Conservation (phyloP, 2,888 invertebrate species). For the Ptilodon capucinus region DNA sequence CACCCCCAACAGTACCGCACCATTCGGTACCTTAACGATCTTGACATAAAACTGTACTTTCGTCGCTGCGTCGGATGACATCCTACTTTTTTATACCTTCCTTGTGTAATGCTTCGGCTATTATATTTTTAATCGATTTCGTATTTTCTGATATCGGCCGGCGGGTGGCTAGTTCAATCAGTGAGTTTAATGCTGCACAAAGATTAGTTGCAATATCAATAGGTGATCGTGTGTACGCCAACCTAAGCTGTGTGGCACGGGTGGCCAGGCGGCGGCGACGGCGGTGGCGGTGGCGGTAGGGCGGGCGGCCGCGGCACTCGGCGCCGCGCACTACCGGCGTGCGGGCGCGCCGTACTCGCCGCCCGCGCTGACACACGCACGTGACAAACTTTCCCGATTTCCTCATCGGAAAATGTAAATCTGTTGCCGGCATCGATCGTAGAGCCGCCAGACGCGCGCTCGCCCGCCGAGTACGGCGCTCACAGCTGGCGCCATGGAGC, state of each 20-base stretch:
- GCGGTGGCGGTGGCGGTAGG: constrained; percentile 54
- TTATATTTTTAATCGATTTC: constrained; percentile 46
- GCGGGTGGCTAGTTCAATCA: not conserved
- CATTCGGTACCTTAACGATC: constrained; percentile 71
- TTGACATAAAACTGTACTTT: constrained; percentile 65
- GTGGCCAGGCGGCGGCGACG: constrained; percentile 39
- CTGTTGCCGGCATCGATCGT: constrained; percentile 80
- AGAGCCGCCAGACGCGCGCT: constrained; percentile 66
- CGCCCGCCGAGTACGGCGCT: constrained; percentile 64
- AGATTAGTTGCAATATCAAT: constrained; percentile 41
- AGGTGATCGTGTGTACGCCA: constrained; percentile 56
- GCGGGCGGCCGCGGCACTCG: constrained; percentile 81
- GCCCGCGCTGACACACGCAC: constrained; percentile 64
- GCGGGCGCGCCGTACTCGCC: constrained; percentile 76
- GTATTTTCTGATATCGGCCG: constrained; percentile 1
- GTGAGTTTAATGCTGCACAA: constrained; percentile 6
- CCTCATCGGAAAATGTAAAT: constrained; percentile 80
- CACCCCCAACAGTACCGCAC: constrained; percentile 72
- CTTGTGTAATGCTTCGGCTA: constrained; percentile 36
- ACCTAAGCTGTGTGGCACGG: constrained; percentile 37
- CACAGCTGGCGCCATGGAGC: constrained; percentile 76
- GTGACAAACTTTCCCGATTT: constrained; percentile 81
- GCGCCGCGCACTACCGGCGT: constrained; percentile 77
- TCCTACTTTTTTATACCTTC: constrained; percentile 34
- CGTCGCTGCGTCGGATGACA: constrained; percentile 34